Evolutionary conservation across 1,140 invertebrate genomes (phyloP).

Genomic region (Bombus terrestris): DNA sequence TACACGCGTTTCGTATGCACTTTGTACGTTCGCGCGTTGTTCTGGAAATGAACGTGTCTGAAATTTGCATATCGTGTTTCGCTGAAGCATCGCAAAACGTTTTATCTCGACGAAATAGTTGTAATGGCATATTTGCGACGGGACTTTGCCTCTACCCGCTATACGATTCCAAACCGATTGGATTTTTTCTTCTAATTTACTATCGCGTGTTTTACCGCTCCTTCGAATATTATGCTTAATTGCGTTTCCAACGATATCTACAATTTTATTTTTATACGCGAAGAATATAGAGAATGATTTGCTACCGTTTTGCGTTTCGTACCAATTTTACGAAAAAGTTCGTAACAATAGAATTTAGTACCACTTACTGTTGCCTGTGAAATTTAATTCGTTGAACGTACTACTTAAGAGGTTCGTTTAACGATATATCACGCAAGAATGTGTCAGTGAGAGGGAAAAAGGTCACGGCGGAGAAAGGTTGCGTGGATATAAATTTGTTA

Average conservation of each 20-base stretch:
- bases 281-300: too few relatives aligned
- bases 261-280: too few relatives aligned
- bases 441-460: not conserved
- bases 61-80: not conserved
- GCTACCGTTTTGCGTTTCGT: too few relatives aligned
- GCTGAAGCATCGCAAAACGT: not conserved
- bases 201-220: not conserved
- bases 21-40: not conserved
- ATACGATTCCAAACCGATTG: too few relatives aligned
- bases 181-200: not conserved
- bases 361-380: too few relatives aligned
- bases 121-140: not conserved
- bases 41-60: not conserved
- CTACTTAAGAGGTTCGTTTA: not conserved
- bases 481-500: not conserved
- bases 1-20: not conserved
- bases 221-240: too few relatives aligned
- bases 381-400: too few relatives aligned
- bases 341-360: too few relatives aligned
- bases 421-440: not conserved
- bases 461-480: not conserved
- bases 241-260: too few relatives aligned
- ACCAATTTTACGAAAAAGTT: too few relatives aligned
- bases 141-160: too few relatives aligned
- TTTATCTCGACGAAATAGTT: conserved; percentile 1